These are phyloP conservation scores for Fulica atra DNA, from an alignment of 2,113 vertebrate genomes.

Conservation along the genomic window DNA sequence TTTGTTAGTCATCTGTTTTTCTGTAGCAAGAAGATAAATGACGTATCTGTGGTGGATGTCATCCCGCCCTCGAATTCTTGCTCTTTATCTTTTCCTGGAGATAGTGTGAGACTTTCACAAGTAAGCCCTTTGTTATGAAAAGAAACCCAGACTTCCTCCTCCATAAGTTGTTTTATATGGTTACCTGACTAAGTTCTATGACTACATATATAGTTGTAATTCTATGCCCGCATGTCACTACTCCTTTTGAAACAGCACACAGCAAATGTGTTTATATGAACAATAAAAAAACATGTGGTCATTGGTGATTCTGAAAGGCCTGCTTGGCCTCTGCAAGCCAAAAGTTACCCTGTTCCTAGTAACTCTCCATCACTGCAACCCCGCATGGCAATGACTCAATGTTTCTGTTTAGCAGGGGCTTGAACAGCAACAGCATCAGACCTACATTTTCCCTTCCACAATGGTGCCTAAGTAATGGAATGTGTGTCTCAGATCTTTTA, in stretches of 20 bases:
- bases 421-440: neutral
- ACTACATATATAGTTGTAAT: no score
- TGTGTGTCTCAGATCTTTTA: neutral
- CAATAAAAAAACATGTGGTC: neutral
- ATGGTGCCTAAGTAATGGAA: neutral
- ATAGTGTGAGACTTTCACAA: no score
- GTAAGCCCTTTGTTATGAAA: no score
- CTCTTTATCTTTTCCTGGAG: no score
- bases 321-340: neutral
- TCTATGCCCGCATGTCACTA: no score
- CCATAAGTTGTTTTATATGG: no score
- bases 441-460: slow-evolving; percentile 7
- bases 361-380: neutral
- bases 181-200: no score
- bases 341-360: neutral
- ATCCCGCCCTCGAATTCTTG: no score
- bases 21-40: no score
- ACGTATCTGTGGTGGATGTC: no score
- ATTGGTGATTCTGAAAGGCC: neutral
- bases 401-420: neutral
- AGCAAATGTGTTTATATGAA: neutral
- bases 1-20: no score
- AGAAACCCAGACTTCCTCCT: no score
- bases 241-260: neutral
- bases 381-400: fast-evolving